Evolutionary conservation across 2,113 vertebrate genomes (phyloP), one percentile per base, ranked within the genome.

Genomic region (Tupaia chinensis): DNA sequence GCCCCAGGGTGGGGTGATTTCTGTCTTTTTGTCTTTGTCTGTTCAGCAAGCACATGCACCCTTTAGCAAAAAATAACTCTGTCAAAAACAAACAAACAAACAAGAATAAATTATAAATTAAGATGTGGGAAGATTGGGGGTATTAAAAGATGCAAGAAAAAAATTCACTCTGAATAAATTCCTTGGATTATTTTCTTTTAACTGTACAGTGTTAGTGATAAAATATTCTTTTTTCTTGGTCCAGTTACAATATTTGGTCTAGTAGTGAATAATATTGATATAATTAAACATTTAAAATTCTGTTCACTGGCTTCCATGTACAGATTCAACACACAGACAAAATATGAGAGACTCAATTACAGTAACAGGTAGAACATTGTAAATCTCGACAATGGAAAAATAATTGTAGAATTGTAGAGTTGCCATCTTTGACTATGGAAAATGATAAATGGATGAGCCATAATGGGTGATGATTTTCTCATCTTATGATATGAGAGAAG

Each of bases 201-300:
- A n/a, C 2, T 4, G 76, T 1, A 74, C 5, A 13, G 0, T 29
- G 53, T 83, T 69, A 78, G 12, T 78, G 14, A 76, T 53, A 87
- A 80, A 80, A 1, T 1, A n/a, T 56, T 86, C 11, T 72, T 81
- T 20, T 34, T 34, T 82, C 20, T 56, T 93, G 80, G 8, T 83
- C 22, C 5, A 89, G 53, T 79, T 72, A 66, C 1, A 53, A 27
- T 73, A 65, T 3, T 87, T 82, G 29, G 53, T 63, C 13, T 93
- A 81, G 81, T 25, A 93, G 2, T 74, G 34, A 89, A 34, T 91
- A 65, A 74, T 92, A 82, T 19, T 22, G 14, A 79, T 54, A 84
- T 14, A 14, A 61, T 86, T 32, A 95, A 94, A 89, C 80, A 74
- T 69, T 80, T 88, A 66, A 85, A 85, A 56, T 58, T 63, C 23